These are phyloP conservation scores for Agriopis leucophaearia DNA, from an alignment of 2,888 invertebrate genomes.

Conservation along the genomic window DNA sequence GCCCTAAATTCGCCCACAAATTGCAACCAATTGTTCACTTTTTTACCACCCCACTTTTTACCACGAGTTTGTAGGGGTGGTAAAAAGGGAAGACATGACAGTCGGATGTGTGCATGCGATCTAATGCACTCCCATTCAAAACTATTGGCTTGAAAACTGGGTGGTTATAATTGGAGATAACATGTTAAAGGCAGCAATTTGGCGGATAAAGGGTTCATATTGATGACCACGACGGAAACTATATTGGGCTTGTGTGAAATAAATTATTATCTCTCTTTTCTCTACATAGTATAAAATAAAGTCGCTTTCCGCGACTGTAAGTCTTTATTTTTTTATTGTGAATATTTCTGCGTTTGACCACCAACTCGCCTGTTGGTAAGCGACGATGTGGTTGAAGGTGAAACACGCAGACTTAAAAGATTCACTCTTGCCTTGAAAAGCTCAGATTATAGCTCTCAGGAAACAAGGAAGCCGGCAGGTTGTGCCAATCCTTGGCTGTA, in stretches of 20 bases:
- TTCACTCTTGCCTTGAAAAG: too few relatives aligned
- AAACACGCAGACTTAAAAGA: too few relatives aligned
- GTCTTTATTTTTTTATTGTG: too few relatives aligned
- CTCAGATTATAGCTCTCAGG: too few relatives aligned
- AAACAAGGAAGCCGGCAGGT: too few relatives aligned
- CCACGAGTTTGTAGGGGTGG: conserved; percentile 70
- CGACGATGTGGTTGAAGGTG: too few relatives aligned
- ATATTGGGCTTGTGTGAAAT: neutral
- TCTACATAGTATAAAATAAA: too few relatives aligned
- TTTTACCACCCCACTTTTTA: conserved; percentile 79
- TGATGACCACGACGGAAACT: conserved; percentile 8
- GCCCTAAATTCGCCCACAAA: conserved; percentile 84
- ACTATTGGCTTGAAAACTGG: conserved; percentile 74
- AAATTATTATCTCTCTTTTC: neutral
- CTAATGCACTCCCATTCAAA: conserved; percentile 72
- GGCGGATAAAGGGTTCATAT: conserved; percentile 48
- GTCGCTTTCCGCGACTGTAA: too few relatives aligned
- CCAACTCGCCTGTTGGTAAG: too few relatives aligned
- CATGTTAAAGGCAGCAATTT: conserved; percentile 61
- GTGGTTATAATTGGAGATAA: conserved; percentile 64
- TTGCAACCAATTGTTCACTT: conserved; percentile 86
- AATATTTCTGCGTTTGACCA: too few relatives aligned
- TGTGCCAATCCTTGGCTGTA: too few relatives aligned
- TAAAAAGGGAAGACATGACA: conserved; percentile 24
- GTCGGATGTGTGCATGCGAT: conserved; percentile 64